Evolutionary conservation across 2,888 invertebrate species (phyloP).

Genomic region (Schizaphis graminum): DNA sequence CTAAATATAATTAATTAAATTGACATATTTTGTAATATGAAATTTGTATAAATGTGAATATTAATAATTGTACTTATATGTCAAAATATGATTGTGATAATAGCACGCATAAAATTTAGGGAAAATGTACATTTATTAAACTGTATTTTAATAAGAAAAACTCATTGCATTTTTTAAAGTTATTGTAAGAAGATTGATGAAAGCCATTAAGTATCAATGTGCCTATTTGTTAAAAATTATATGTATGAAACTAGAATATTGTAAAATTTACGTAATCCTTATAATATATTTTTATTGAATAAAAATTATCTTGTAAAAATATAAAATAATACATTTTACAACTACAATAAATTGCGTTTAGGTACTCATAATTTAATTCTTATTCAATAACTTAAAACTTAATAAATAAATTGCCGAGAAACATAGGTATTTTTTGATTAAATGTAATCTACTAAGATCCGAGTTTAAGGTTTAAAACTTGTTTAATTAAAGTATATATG

Average conservation of each 20-base stretch:
- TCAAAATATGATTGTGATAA: not conserved
- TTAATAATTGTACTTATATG: too few relatives aligned
- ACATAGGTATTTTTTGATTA: conserved; percentile 3
- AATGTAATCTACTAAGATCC: not conserved
- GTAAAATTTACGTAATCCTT: not conserved
- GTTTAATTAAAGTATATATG: conserved; percentile 13
- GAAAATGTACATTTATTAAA: not conserved
- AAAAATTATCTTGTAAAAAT: not conserved
- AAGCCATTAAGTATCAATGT: not conserved
- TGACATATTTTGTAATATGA: too few relatives aligned
- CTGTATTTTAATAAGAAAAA: not conserved
- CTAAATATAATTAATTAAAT: too few relatives aligned
- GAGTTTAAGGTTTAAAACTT: not conserved
- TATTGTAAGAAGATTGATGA: not conserved
- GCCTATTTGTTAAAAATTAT: not conserved
- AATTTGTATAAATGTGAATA: too few relatives aligned
- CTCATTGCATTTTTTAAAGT: not conserved
- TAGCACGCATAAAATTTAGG: not conserved
- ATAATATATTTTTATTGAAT: not conserved
- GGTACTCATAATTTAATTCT: not conserved
- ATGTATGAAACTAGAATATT: not conserved
- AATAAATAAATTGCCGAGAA: not conserved
- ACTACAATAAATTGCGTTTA: not conserved
- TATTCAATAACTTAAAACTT: not conserved
- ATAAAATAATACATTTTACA: not conserved